phyloP scores from a whole-genome alignment of 2,797 vertebrate species.

The Neoniphon sammara region DNA sequence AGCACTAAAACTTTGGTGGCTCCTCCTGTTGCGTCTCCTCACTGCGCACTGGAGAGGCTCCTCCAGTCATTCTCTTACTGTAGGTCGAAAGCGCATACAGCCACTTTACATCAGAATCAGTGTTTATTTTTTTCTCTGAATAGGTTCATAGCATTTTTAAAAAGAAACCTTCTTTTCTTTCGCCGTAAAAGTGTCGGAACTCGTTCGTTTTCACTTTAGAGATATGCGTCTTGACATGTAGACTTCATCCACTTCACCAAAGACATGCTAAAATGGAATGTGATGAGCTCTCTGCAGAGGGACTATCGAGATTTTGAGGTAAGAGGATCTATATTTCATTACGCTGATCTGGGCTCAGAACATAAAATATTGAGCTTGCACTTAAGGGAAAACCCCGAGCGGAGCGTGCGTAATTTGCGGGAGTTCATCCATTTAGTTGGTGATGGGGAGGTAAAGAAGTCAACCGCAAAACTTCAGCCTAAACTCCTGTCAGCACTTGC shows the following conservation, averaged over 20 bases:
- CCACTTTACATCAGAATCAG: not conserved
- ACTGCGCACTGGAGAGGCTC: not conserved
- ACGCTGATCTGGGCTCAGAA: not conserved
- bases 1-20: constrained; percentile 18
- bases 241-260: not conserved
- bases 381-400: not conserved
- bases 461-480: not conserved
- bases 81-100: constrained; percentile 1
- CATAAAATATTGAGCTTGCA: not conserved
- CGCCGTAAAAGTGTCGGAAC: not conserved
- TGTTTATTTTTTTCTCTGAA: too few species aligned
- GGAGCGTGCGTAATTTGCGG: not conserved
- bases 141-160: not conserved
- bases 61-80: constrained; percentile 13
- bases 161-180: too few species aligned
- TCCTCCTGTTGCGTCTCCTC: constrained; percentile 59
- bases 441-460: not conserved
- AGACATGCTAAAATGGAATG: constrained; percentile 43
- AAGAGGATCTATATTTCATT: constrained; percentile 27
- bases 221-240: not conserved
- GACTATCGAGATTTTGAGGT: constrained; percentile 54
- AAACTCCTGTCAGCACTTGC: not conserved
- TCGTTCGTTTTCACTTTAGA: not conserved
- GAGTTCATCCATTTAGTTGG: not conserved
- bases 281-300: constrained; percentile 21